Evolutionary conservation across 2,888 invertebrate species (phyloP), one percentile per base, ranked within the genome.

Genomic region (Nomada lathburiana): DNA sequence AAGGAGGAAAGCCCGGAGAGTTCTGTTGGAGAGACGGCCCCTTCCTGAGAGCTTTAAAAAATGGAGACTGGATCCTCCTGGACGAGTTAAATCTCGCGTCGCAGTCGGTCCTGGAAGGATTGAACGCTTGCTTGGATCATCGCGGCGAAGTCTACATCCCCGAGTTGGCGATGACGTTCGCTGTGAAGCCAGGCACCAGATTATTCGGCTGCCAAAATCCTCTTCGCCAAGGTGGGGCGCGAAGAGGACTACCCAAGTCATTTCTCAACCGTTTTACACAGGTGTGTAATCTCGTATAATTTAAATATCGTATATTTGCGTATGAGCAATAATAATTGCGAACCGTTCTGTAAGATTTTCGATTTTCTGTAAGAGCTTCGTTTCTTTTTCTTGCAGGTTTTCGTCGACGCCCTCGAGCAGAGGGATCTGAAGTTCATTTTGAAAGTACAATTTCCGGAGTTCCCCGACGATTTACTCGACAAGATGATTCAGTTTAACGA

Each of bases 121-220:
- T 99, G 3, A 99, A 99, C 93, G 99, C 99, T 0, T 99, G 99
- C 91, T 95, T 99, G 75, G 99, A 99, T 95, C 99, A 99, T 93
- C 95, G 99, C 90, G 98, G 98, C 0, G 98, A 99, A 94, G 96
- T 99, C 29, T 99, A 96, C 92, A 97, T 99, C 76, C 98, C 99
- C 0, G 99, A 99, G 94, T 94, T 99, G 16, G 98, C 97, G 65
- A 96, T 96, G 93, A 97, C 97, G 0, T 99, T 99, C 92, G 95
- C 95, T 81, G 96, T 99, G 0, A 96, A 95, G 91, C 93, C 94
- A 75, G 95, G 96, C 87, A 99, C 99, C 0, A 96, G 97, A 87
- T 95, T 99, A 68, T 99, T 99, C 94, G 99, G 98, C 0, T 99
- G 99, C 91, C 99, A 99, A 94, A 99, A 99, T 95, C 99, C 99